Evolutionary conservation across 1,140 invertebrate species (phyloP), one percentile per base, ranked within the genome.

Genomic region (Caerostris darwini): DNA sequence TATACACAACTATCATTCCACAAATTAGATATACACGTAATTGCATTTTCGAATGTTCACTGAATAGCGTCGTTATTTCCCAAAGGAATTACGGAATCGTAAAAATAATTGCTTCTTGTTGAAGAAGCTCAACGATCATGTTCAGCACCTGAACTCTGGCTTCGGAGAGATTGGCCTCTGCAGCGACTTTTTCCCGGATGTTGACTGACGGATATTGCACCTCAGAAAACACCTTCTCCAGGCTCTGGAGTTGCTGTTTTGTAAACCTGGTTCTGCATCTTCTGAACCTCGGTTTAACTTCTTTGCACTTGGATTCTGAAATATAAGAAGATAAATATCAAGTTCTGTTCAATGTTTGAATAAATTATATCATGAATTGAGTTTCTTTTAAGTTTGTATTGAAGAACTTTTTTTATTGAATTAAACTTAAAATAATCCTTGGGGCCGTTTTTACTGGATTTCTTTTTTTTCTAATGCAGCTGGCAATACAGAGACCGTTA

Each of bases 251-350:
- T 6, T 87, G 85, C 85, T 87, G 56, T 34, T 50, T 61, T 3
- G 85, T 61, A 53, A 87, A 87, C n/a, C 56, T 87, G n/a, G 85
- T 87, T 7, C 85, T 61, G 19, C 85, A 59, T 53, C 85, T 64
- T 50, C 85, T 57, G 58, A 87, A 87, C 14, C 85, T 59, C 3
- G 85, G 58, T 61, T 87, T 87, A 2, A n/a, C 19, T 2, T 56
- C 82, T 8, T 58, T 85, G 7, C 2, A 14, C 7, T 10, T 85
- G 6, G 56, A 19, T 7, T 85, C 82, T 85, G 57, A 19, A 85
- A 58, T 8, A 57, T 83, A 0, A 57, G 34, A 34, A 34, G 34
- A 34, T 34, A 34, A 34, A 34, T 34, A 34, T 34, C 34, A 34
- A 34, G 34, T 2, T 34, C 34, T 34, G 34, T 34, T 34, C 2